Conservation (phyloP, 1,140 invertebrate genomes). For the Bombus waltoni region DNA sequence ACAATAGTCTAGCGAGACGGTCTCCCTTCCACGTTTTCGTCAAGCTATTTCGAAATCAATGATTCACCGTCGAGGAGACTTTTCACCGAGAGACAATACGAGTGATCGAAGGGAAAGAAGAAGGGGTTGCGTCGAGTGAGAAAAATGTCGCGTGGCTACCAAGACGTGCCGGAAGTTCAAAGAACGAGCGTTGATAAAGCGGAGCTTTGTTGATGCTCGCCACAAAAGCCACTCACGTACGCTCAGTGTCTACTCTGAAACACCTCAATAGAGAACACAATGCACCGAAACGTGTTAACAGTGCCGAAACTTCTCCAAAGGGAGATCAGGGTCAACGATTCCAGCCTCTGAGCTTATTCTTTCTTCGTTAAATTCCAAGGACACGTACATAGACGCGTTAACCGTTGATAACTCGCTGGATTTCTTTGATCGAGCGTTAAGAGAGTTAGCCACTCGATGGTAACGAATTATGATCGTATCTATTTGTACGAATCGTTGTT, state of each 20-base stretch:
- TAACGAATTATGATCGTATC: not conserved
- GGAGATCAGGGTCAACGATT: conserved; percentile 11
- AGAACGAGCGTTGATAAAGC: conserved; percentile 50
- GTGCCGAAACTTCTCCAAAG: not conserved
- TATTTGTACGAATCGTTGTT: too few species aligned
- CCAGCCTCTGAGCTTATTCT: not conserved
- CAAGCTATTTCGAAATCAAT: too few species aligned
- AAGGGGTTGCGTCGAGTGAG: not conserved
- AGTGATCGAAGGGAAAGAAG: not conserved
- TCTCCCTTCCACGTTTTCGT: not conserved
- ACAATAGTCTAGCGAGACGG: not conserved
- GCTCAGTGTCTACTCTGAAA: not conserved
- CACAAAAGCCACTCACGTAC: conserved; percentile 34
- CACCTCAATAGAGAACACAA: conserved; percentile 18
- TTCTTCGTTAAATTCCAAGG: not conserved
- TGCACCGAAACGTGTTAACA: conserved; percentile 16
- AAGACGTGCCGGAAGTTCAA: conserved; percentile 48
- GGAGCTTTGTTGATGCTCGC: conserved; percentile 27
- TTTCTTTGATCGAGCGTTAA: not conserved
- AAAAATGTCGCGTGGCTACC: conserved; percentile 21
- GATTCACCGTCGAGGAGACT: not conserved
- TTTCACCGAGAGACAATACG: not conserved
- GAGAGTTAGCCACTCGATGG: not conserved
- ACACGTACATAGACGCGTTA: not conserved
- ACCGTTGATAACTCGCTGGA: not conserved